A percentile compares a stretch with the other conserved stretches of the same genome.
Conservation (phyloP, 2,797 vertebrate genomes). For the Sebastes umbrosus region DNA sequence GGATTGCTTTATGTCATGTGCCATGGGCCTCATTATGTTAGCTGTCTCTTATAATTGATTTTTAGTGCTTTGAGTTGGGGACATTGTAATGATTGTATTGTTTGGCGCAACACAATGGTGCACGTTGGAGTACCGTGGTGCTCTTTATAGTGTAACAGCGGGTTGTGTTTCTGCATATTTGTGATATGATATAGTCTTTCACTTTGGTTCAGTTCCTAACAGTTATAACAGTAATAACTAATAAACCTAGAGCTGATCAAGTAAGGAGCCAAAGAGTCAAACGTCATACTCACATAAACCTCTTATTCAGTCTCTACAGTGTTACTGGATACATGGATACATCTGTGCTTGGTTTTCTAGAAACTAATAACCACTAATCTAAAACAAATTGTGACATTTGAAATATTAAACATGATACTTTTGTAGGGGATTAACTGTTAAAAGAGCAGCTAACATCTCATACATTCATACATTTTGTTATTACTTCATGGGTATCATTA, state of each 20-base stretch:
- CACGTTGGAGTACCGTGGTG: not conserved
- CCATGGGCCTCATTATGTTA: not conserved
- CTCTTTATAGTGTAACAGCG: not conserved
- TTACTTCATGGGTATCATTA: not conserved
- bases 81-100: not conserved
- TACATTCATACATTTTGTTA: not conserved
- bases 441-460: not conserved
- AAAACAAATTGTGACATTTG: not conserved
- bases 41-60: slow-evolving; percentile 7
- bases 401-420: not conserved
- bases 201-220: not conserved
- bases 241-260: not conserved
- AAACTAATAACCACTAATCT: not conserved
- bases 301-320: not conserved
- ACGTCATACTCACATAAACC: not conserved
- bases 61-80: slow-evolving; percentile 10
- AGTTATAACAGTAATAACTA: not conserved
- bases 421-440: not conserved
- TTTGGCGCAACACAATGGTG: not conserved
- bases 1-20: not conserved
- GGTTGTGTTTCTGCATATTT: not conserved
- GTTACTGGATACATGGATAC: not conserved
- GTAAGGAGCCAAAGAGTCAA: not conserved
- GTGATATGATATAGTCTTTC: not conserved
- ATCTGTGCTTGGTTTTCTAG: not conserved